Evolutionary conservation across 2,888 invertebrate species (phyloP).

Genomic region (Thelaira solivaga): DNA sequence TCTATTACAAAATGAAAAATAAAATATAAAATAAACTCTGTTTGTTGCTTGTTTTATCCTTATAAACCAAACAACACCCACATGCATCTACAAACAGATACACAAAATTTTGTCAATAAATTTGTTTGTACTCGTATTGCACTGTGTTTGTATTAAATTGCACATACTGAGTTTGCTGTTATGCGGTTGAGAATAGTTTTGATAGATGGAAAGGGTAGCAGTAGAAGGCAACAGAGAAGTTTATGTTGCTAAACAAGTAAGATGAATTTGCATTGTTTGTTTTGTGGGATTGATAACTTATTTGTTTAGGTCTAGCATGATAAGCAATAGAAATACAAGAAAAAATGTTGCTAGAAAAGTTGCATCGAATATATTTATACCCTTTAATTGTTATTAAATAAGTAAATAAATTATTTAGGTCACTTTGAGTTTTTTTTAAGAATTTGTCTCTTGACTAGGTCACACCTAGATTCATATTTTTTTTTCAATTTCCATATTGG

Average conservation of each 20-base stretch:
- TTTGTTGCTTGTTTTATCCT: constrained; percentile 35
- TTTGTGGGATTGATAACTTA: constrained; percentile 58
- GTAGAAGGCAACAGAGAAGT: constrained; percentile 3
- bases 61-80: constrained; percentile 33
- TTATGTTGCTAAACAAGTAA: constrained; percentile 45
- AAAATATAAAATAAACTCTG: constrained; percentile 25
- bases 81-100: too few relatives aligned
- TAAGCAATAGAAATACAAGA: constrained; percentile 15
- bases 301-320: constrained; percentile 52
- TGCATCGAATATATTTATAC: constrained; percentile 5
- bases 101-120: constrained; percentile 33
- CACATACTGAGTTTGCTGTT: neutral
- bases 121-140: constrained; percentile 33
- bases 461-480: too few relatives aligned
- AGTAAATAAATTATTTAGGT: too few relatives aligned
- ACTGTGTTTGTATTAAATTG: constrained; percentile 15
- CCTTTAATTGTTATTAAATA: too few relatives aligned
- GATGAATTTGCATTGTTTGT: constrained; percentile 52
- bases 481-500: too few relatives aligned
- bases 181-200: neutral
- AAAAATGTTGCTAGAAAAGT: constrained; percentile 13
- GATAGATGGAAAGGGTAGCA: neutral
- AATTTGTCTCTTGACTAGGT: too few relatives aligned
- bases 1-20: constrained; percentile 11
- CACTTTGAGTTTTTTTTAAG: too few relatives aligned